Percentiles rank a stretch among this genome's conserved stretches.
phyloP scores from a whole-genome alignment of 2,888 invertebrate species.

The Troides oblongomaculatus region DNA sequence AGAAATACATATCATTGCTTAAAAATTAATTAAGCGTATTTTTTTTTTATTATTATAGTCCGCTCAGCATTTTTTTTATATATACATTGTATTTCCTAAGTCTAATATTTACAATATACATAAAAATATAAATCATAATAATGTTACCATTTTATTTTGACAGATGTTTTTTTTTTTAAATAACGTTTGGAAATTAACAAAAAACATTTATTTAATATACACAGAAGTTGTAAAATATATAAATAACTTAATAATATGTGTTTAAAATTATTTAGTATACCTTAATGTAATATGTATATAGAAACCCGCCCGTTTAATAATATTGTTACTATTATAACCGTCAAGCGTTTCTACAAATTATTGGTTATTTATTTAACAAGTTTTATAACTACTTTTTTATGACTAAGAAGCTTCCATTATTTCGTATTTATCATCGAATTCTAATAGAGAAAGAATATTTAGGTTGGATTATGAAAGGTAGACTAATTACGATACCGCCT shows the following conservation, averaged over 20 bases:
- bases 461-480: not conserved
- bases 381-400: not conserved
- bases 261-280: not conserved
- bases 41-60: constrained; percentile 48
- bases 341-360: constrained; percentile 6
- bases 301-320: constrained; percentile 32
- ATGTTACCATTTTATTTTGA: not conserved
- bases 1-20: constrained; percentile 47
- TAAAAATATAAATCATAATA: constrained; percentile 26
- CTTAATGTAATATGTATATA: not conserved
- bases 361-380: constrained; percentile 1
- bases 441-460: not conserved
- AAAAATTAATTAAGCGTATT: constrained; percentile 16
- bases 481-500: not conserved
- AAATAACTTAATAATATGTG: not conserved
- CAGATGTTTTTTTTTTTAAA: not conserved
- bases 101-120: constrained; percentile 35
- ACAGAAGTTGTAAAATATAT: not conserved
- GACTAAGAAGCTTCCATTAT: not conserved
- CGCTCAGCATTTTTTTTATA: constrained; percentile 50
- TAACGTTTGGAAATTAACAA: not conserved
- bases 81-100: constrained; percentile 42
- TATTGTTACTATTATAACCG: not conserved
- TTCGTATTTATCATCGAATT: not conserved
- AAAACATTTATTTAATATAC: not conserved